Conservation (phyloP, 2,113 vertebrate genomes). For the Pimephales promelas region DNA sequence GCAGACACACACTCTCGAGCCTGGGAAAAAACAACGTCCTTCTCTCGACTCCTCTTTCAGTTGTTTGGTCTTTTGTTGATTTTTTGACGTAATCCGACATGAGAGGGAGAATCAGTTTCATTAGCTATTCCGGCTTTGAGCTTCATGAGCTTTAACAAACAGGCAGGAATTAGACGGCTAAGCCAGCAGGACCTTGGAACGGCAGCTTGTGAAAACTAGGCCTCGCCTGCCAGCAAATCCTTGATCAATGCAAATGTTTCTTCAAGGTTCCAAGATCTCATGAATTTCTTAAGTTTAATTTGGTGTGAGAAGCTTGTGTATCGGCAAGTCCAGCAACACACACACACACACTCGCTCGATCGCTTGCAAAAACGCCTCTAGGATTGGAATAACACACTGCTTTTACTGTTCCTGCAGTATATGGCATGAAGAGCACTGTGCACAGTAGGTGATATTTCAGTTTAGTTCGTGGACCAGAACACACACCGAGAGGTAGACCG, state of each 20-base stretch:
- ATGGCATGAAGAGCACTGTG: too few relatives aligned
- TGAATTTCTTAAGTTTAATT: constrained; percentile 56
- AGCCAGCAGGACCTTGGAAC: constrained; percentile 53
- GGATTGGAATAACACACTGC: background rate
- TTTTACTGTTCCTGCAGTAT: background rate
- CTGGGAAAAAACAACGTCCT: constrained; percentile 48
- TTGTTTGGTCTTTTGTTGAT: constrained; percentile 41
- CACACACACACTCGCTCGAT: background rate
- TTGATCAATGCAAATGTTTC: constrained; percentile 55
- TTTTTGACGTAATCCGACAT: constrained; percentile 46
- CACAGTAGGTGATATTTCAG: background rate
- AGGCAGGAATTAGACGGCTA: constrained; percentile 56
- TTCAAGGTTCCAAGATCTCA: constrained; percentile 51
- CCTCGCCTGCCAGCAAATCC: constrained; percentile 53
- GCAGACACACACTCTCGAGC: background rate
- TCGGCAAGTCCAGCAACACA: background rate
- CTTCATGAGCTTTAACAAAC: constrained; percentile 46
- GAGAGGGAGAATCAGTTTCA: constrained; percentile 46
- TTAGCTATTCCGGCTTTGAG: constrained; percentile 47
- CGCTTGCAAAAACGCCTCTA: background rate
- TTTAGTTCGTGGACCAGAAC: background rate
- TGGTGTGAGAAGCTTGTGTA: constrained; percentile 17
- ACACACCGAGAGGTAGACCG: background rate
- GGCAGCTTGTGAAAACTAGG: constrained; percentile 41
- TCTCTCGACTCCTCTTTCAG: background rate